These are phyloP conservation scores for Geotrupes spiniger DNA, from an alignment of 2,888 invertebrate species.

Conservation along the genomic window DNA sequence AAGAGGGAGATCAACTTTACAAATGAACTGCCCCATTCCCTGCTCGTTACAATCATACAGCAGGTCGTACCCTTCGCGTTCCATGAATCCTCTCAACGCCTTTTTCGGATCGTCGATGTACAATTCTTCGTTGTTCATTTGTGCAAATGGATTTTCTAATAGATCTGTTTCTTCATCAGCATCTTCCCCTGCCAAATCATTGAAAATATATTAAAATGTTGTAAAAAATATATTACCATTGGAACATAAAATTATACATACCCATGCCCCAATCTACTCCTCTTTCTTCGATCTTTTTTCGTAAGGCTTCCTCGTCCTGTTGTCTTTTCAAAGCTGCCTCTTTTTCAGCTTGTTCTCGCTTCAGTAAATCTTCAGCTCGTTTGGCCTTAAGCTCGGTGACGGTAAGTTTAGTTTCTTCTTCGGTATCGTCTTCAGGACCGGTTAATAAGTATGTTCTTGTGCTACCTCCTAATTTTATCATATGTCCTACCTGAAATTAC, in stretches of 20 bases:
- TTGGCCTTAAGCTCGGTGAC: constrained; percentile 71
- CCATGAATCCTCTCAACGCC: constrained; percentile 89
- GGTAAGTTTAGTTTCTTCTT: constrained; percentile 78
- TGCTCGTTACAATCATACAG: constrained; percentile 85
- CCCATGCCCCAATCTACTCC: constrained; percentile 95
- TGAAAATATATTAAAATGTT: not conserved
- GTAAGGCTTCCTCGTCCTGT: constrained; percentile 54
- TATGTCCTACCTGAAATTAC: constrained; percentile 70
- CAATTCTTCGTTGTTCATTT: constrained; percentile 79
- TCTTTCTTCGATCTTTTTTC: constrained; percentile 58
- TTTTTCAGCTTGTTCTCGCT: constrained; percentile 48
- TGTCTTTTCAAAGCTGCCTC: constrained; percentile 52
- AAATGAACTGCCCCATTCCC: constrained; percentile 81
- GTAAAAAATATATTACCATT: constrained; percentile 4
- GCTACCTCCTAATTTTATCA: constrained; percentile 89
- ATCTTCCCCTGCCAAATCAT: constrained; percentile 64
- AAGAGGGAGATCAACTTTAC: constrained; percentile 78
- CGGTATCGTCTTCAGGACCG: constrained; percentile 84
- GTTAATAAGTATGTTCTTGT: constrained; percentile 76
- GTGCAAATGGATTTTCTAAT: constrained; percentile 79
- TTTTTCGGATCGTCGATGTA: constrained; percentile 95
- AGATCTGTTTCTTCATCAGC: constrained; percentile 83
- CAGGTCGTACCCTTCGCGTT: constrained; percentile 84
- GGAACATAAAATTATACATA: constrained; percentile 40
- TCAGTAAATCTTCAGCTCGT: constrained; percentile 42